Base-by-base conservation (phyloP, 2,888 invertebrate genomes). In the Caenorhabditis doughertyi region DNA sequence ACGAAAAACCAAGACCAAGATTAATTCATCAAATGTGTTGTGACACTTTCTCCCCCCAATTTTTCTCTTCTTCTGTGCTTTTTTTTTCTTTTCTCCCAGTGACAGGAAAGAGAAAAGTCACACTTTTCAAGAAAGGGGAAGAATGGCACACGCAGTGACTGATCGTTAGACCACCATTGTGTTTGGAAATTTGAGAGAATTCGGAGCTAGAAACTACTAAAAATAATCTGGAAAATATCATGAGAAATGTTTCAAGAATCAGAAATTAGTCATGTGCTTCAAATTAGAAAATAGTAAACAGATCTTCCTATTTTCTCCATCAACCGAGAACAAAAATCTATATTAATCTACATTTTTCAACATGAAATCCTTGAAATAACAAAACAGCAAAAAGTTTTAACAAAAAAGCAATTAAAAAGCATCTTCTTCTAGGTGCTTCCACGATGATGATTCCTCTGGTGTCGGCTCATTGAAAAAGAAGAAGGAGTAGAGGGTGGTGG, bases 21-120 rank as follows among this genome's bases (percentile, higher is more conserved):
- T 74, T 74, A 74, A 74, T 74, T 65, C 74, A 74, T 74, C 74
- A 74, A 56, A 49, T 74, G 74, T 65, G 74, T 74, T 65, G 74
- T 74, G 74, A 67, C 74, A 74, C 39, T 23, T 56, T 32, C 13
- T 29, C 23, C 25, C 35, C 25, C n/a, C n/a, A n/a, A n/a, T n/a
- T 39, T n/a, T 47, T 16, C 23, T 49, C 27, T 62, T 8, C 8
- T 18, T 47, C 44, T 47, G 5, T 35, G 7, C 18, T 3, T 47
- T 47, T 47, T 18, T 13, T 47, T 3, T 4, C 44, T 47, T 47
- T 47, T 47, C 18, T 35, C 9, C 9, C 35, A 35, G 35, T n/a
- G 47, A 47, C n/a, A 47, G 47, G 47, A 47, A 47, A 4, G 51
- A 47, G 47, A 47, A 55, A 55, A 55, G 27, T 55, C 35, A 35